Conservation (phyloP, 1,140 invertebrate species). For the Micrasema minimum region DNA sequence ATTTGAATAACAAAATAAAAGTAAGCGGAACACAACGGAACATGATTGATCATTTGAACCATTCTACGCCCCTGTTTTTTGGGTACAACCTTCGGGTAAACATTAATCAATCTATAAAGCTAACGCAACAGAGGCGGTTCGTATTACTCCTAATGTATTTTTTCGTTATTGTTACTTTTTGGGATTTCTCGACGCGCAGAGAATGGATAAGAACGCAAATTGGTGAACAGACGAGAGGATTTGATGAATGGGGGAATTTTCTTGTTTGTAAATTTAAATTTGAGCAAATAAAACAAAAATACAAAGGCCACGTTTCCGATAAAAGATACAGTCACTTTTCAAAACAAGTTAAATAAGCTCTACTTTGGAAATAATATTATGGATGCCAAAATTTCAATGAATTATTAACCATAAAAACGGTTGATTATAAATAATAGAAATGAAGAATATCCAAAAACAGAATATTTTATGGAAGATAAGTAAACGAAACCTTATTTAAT, state of each 20-base stretch:
- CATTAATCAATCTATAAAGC: conserved; percentile 32
- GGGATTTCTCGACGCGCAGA: conserved; percentile 3
- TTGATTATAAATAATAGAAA: too few relatives aligned
- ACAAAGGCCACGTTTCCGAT: background rate
- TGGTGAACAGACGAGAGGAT: background rate
- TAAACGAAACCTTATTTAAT: too few relatives aligned
- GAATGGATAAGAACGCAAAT: conserved; percentile 18
- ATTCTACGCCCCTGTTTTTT: conserved; percentile 6
- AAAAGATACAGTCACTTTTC: too few relatives aligned
- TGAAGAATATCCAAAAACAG: too few relatives aligned
- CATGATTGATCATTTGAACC: conserved; percentile 26
- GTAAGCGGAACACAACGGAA: background rate
- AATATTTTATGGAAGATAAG: too few relatives aligned
- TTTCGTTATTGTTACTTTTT: conserved; percentile 22
- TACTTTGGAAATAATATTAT: too few relatives aligned
- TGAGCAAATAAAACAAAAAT: conserved; percentile 10
- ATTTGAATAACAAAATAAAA: conserved; percentile 30
- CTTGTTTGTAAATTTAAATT: conserved; percentile 20
- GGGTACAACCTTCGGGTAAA: conserved; percentile 17
- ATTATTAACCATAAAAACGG: too few relatives aligned
- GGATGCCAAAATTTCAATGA: too few relatives aligned
- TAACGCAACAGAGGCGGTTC: conserved; percentile 30
- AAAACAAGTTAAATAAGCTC: too few relatives aligned
- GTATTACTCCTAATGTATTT: conserved; percentile 33
- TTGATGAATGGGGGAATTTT: conserved; percentile 15